These are phyloP conservation scores for Crypturellus undulatus DNA, from an alignment of 2,113 vertebrate genomes.

Conservation along the genomic window DNA sequence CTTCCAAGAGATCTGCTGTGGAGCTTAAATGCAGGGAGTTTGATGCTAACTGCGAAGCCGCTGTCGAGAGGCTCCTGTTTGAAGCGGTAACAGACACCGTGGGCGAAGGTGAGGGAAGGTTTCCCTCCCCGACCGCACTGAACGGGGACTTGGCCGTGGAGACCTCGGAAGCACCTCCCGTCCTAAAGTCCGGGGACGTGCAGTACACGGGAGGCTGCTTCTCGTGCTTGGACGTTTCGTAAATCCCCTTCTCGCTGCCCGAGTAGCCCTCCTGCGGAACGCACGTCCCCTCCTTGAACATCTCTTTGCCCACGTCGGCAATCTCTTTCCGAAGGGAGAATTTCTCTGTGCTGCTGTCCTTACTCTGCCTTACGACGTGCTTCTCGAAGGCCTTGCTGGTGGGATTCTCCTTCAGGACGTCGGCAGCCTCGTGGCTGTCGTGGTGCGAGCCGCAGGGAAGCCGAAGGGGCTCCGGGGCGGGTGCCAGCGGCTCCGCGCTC, in stretches of 20 bases:
- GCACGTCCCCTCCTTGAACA: conserved; percentile 71
- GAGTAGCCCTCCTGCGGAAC: conserved; percentile 72
- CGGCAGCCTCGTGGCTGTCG: conserved; percentile 70
- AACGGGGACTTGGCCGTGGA: conserved; percentile 80
- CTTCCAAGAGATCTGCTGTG: conserved; percentile 75
- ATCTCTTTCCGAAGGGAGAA: conserved; percentile 78
- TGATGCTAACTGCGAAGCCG: conserved; percentile 70
- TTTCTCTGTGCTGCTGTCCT: conserved; percentile 79
- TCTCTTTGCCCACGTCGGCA: conserved; percentile 73
- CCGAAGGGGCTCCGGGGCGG: conserved; percentile 74
- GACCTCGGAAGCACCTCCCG: conserved; percentile 79
- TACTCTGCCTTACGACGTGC: conserved; percentile 72
- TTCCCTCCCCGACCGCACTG: conserved; percentile 81
- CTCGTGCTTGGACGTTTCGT: conserved; percentile 79
- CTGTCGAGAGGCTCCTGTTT: conserved; percentile 73
- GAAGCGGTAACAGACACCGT: conserved; percentile 77
- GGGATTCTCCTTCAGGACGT: conserved; percentile 73
- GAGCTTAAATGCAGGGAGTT: conserved; percentile 73
- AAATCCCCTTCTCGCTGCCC: conserved; percentile 71
- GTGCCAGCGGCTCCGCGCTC: conserved; percentile 67
- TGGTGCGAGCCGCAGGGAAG: conserved; percentile 71
- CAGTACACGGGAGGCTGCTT: conserved; percentile 82
- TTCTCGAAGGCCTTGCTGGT: conserved; percentile 78
- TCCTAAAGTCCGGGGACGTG: conserved; percentile 84
- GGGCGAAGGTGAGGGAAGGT: conserved; percentile 80